These are phyloP conservation scores for Hypanus sabinus DNA, from an alignment of 2,113 vertebrate species.

Conservation along the genomic window DNA sequence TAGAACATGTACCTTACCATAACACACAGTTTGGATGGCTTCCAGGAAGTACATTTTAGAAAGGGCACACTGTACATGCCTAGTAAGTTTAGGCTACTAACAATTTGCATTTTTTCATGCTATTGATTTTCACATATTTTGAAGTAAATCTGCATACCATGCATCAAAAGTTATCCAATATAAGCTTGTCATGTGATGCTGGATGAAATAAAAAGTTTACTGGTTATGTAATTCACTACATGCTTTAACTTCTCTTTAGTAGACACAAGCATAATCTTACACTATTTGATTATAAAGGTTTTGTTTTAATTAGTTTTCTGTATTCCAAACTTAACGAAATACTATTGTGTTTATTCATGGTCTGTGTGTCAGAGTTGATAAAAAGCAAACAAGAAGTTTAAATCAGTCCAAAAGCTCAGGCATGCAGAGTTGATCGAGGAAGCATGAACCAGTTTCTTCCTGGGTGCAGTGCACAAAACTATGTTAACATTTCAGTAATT, in stretches of 20 bases:
- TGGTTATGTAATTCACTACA: not conserved
- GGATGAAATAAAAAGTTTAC: not conserved
- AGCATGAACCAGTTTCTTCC: not conserved
- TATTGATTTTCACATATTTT: constrained; percentile 36
- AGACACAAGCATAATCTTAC: not conserved
- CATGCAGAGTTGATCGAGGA: constrained; percentile 17
- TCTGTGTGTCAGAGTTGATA: not conserved
- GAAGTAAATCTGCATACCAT: constrained; percentile 3
- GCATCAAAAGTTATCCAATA: constrained; percentile 4
- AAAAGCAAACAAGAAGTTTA: not conserved
- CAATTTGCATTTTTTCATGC: constrained; percentile 33
- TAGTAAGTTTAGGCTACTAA: constrained; percentile 32
- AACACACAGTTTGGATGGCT: not conserved
- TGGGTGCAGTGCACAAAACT: not conserved
- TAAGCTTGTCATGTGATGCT: not conserved
- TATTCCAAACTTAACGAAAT: not conserved
- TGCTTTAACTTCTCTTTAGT: not conserved
- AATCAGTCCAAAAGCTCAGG: not conserved
- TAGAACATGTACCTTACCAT: constrained; percentile 30
- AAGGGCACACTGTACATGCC: constrained; percentile 26
- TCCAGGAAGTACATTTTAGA: constrained; percentile 26
- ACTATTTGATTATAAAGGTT: not conserved
- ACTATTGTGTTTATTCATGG: not conserved
- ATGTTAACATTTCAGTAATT: not conserved
- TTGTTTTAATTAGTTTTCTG: not conserved